phyloP scores from a whole-genome alignment of 2,888 invertebrate genomes.

The Ptycholaimellus sp. region DNA sequence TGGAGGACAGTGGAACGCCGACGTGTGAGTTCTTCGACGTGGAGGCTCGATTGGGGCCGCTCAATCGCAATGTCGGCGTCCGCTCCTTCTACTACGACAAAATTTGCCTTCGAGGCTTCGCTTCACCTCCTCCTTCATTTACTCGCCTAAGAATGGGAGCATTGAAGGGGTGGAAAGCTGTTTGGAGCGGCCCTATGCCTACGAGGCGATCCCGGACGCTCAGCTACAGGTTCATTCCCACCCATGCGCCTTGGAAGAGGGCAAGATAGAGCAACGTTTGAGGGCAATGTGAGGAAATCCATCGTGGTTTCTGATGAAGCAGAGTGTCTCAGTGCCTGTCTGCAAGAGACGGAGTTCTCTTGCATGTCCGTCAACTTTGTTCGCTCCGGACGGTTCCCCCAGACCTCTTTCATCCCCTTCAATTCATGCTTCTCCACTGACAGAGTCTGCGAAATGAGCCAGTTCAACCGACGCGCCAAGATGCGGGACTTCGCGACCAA shows the following conservation, averaged over 20 bases:
- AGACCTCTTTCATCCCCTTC: neutral
- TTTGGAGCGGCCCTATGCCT: no score
- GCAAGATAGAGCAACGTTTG: no score
- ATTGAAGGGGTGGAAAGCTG: no score
- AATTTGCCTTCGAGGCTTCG: neutral
- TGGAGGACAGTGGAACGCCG: conserved; percentile 10
- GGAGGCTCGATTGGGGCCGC: neutral
- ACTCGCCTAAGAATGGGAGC: conserved; percentile 18
- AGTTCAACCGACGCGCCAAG: conserved; percentile 28
- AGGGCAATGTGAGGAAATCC: no score
- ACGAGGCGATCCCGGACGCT: no score
- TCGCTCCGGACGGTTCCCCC: conserved; percentile 8
- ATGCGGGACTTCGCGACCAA: conserved; percentile 26
- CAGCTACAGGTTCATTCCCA: no score
- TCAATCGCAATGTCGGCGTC: conserved; percentile 2
- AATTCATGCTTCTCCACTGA: neutral
- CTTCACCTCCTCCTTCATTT: neutral
- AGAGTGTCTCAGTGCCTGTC: conserved; percentile 29
- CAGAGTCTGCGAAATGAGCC: conserved; percentile 28
- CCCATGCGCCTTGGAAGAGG: no score
- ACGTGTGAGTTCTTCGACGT: conserved; percentile 12
- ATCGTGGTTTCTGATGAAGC: no score
- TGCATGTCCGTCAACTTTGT: conserved; percentile 30
- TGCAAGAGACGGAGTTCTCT: conserved; percentile 24
- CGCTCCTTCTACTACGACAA: conserved; percentile 2